Base-by-base conservation (phyloP, 2,113 vertebrate genomes). In the mouse (Mus musculus) region DNA sequence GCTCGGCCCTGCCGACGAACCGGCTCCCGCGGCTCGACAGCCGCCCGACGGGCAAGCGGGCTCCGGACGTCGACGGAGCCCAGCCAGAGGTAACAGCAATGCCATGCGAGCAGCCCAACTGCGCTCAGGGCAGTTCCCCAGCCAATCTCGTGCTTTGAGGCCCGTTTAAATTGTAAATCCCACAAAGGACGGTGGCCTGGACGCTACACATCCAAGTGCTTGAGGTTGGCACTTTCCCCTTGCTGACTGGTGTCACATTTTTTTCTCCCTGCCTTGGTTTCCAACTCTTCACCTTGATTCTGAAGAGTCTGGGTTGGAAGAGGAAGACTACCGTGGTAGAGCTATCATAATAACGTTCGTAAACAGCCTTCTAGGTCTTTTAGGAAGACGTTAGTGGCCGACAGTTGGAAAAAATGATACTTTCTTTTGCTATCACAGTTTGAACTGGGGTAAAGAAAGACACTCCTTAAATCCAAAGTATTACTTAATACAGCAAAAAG, bases 91-190 rank as follows among this genome's bases (percentile, higher is more conserved):
- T 46, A 89, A 80, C 96, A 5, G 96, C 97, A 33, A 7, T 65
- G 93, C 95, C 95, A 88, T 93, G 95, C 88, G 33, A 90, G 95
- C 96, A 90, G 90, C 96, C 89, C 91, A 7, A 2, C 87, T 63
- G 93, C 72, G 73, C 93, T 90, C 93, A 42, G 96, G 96, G 93
- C 97, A 82, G 91, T 59, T 95, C 94, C 95, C 90, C 97, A 96
- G 96, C 97, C 97, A 95, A 90, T 97, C 96, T 97, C 90, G 94
- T 95, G 97, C 97, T 95, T 33, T 90, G 95, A 93, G 97, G 96
- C 97, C 96, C 96, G 96, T 95, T 92, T 88, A 33, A 95, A 96
- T 95, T 76, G 72, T 84, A 93, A 96, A 89, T 96, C 95, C 95
- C 92, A 17, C 81, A 16, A 80, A 97, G 96, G 96, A 92, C 90